Evolutionary conservation across 2,888 invertebrate genomes (phyloP).

Genomic region (Plebejus anna): DNA sequence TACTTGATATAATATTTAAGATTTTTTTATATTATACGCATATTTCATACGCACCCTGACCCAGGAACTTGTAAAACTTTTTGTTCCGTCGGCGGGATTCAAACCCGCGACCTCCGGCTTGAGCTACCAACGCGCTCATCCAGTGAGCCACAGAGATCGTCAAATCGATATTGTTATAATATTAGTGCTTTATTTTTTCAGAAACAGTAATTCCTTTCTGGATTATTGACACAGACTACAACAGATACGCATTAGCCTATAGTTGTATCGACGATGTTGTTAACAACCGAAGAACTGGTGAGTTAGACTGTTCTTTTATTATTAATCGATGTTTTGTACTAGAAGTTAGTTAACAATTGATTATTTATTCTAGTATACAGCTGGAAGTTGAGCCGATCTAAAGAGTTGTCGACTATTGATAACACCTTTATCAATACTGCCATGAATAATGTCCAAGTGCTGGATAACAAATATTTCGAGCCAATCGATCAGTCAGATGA

Average conservation of each 20-base stretch:
- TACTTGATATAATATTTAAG: too few relatives aligned
- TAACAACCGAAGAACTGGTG: slow-evolving; percentile 56
- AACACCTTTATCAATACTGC: slow-evolving; percentile 46
- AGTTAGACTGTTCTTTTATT: neutral
- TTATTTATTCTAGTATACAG: slow-evolving; percentile 55
- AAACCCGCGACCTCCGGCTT: too few relatives aligned
- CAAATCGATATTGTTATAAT: neutral
- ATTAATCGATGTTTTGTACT: neutral
- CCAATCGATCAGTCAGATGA: slow-evolving; percentile 47
- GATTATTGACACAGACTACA: slow-evolving; percentile 74
- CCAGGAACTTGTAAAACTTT: too few relatives aligned
- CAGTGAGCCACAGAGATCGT: too few relatives aligned
- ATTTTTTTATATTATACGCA: too few relatives aligned
- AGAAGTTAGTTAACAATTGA: neutral
- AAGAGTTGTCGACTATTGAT: slow-evolving; percentile 42
- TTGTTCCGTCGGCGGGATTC: too few relatives aligned
- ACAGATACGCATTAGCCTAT: slow-evolving; percentile 79
- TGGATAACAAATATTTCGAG: slow-evolving; percentile 55
- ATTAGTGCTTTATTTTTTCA: slow-evolving; percentile 37
- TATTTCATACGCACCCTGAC: too few relatives aligned
- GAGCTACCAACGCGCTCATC: too few relatives aligned
- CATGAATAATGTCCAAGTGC: slow-evolving; percentile 46
- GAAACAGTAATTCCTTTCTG: slow-evolving; percentile 43
- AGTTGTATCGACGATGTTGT: slow-evolving; percentile 74
- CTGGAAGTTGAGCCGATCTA: slow-evolving; percentile 63